Conservation (phyloP, 2,888 invertebrate species). For the Lacanobia wlatinum region DNA sequence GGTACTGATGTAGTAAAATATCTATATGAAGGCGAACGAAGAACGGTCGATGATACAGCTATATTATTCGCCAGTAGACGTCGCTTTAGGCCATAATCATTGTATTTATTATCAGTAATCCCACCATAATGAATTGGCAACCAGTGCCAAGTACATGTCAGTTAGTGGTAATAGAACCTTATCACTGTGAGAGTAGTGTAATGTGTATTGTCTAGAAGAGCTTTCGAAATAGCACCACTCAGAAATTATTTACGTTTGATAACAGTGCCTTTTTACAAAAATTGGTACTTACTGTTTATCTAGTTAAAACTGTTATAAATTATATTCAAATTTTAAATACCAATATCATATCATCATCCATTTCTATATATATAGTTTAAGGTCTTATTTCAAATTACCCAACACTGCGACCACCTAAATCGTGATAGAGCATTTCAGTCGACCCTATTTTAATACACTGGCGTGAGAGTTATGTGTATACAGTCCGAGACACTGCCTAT, state of each 20-base stretch:
- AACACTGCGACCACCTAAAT: conserved; percentile 13
- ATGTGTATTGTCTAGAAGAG: background rate
- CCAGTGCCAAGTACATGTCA: conserved; percentile 41
- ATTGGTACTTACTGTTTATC: too few relatives aligned
- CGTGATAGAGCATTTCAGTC: conserved; percentile 27
- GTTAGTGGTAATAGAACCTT: conserved; percentile 30
- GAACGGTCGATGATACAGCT: conserved; percentile 4
- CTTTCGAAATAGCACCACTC: background rate
- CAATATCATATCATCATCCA: too few relatives aligned
- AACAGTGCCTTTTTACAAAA: too few relatives aligned
- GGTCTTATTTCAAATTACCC: background rate
- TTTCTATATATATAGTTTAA: background rate
- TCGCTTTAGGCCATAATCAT: conserved; percentile 25
- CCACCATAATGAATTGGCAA: conserved; percentile 37
- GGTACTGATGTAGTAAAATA: background rate
- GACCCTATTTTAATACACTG: conserved; percentile 25
- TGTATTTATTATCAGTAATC: conserved; percentile 45
- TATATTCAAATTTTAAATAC: too few relatives aligned
- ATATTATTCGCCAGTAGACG: conserved; percentile 25
- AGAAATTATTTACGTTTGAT: too few relatives aligned
- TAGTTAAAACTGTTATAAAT: too few relatives aligned
- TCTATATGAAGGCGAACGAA: background rate
- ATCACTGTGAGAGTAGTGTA: conserved; percentile 4
- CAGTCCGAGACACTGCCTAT: conserved; percentile 34
- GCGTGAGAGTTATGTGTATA: conserved; percentile 26